Base-by-base conservation (phyloP, 2,113 vertebrate genomes). In the Columbina picui region DNA sequence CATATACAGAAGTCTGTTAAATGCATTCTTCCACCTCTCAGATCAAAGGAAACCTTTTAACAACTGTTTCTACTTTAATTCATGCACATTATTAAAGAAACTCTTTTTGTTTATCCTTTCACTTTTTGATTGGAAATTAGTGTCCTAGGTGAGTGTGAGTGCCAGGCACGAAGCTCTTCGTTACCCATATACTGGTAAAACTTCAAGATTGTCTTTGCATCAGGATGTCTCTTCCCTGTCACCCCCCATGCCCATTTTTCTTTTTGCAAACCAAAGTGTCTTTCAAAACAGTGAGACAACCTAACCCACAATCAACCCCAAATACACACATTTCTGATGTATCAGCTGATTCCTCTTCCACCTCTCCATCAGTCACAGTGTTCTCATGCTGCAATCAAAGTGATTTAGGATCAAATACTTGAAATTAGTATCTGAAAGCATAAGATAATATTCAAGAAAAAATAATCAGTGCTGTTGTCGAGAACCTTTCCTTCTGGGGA, bases 361-460 rank as follows among this genome's bases (percentile, higher is more conserved):
- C 50, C 19, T 8, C 13, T 73, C 19, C 8, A 23, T 32, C 26
- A 41, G 6, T 75, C 8, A 17, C 0, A 0, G 10, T 53, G 38
- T 15, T n/a, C 43, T 71, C 52, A 53, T 1, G 0, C 27, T 52
- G 32, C 39, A 69, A 80, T 76, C 27, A 56, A 56, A 61, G 22
- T 77, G 15, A 18, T 81, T 77, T 61, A 89, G 57, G 53, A 63
- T 32, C 70, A 82, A 67, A 56, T 56, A 8, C 29, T 61, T 87
- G 45, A 86, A 82, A 77, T 49, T 3, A 55, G 14, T n/a, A 30
- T 30, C 20, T 89, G 63, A 81, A 94, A 57, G 9, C 11, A 52
- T 20, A n/a, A 77, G 53, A 52, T 25, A 61, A 60, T 68, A 89
- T 50, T 77, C 12, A 67, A 41, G 80, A 84, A 81, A 21, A 67